phyloP scores from a whole-genome alignment of 2,113 vertebrate genomes.

The Macaca mulatta region DNA sequence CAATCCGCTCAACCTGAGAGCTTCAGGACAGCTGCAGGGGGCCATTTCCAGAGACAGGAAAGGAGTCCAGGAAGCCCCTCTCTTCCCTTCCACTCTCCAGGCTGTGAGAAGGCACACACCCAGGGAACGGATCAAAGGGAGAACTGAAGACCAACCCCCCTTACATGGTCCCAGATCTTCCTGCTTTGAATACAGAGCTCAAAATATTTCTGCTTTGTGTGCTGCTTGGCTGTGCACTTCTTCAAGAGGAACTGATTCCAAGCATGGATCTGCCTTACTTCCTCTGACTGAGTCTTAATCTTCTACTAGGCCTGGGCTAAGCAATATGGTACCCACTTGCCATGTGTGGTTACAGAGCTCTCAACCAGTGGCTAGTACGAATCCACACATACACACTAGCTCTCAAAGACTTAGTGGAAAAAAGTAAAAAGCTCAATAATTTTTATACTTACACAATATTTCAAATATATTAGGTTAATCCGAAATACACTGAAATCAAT shows the following conservation, averaged over 20 bases:
- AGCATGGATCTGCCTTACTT: rapidly evolving
- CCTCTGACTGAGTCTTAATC: not conserved
- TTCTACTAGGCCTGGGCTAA: rapidly evolving
- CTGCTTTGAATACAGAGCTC: not conserved
- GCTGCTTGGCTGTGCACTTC: not conserved
- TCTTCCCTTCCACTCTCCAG: not conserved
- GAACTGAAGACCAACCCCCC: not conserved
- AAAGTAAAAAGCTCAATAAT: not conserved
- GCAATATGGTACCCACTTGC: rapidly evolving
- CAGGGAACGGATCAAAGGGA: not conserved
- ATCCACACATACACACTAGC: rapidly evolving
- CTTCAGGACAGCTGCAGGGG: not conserved
- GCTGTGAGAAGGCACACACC: not conserved
- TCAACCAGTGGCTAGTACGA: rapidly evolving
- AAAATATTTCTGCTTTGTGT: not conserved
- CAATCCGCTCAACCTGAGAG: not conserved
- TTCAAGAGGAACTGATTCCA: not conserved
- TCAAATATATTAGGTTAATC: not conserved
- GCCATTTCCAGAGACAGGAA: not conserved
- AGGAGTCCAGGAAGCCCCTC: no score
- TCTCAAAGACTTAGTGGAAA: not conserved
- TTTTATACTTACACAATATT: not conserved
- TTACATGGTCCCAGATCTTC: rapidly evolving
- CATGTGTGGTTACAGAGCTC: rapidly evolving
- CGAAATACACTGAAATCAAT: not conserved